Percentiles rank a stretch among this genome's conserved stretches.
Conservation (phyloP, 2,797 vertebrate species). For the Sebastes diaconus region DNA sequence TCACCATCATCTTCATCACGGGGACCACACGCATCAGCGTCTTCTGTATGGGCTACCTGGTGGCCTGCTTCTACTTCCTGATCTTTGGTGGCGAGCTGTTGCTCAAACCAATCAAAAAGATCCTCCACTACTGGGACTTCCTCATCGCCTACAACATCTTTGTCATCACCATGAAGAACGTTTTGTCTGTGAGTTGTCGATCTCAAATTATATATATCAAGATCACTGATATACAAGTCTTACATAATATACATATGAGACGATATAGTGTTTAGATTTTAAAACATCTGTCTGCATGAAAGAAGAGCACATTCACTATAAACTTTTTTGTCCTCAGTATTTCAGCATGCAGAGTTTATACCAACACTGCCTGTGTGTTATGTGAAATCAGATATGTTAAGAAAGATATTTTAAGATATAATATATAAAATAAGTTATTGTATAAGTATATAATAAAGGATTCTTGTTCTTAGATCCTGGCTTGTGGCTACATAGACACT, state of each 20-base stretch:
- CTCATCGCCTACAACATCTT: conserved; percentile 98
- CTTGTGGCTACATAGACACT: conserved; percentile 92
- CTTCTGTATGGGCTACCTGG: conserved; percentile 99
- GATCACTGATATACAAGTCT: background rate
- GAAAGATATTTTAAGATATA: background rate
- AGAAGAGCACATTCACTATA: background rate
- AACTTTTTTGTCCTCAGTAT: background rate
- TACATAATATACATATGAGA: background rate
- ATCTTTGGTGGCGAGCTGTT: conserved; percentile 95
- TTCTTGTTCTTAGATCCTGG: conserved; percentile 88
- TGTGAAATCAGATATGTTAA: background rate
- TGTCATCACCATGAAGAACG: conserved; percentile 98
- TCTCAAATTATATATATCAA: background rate
- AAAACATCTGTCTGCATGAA: background rate
- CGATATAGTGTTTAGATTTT: background rate
- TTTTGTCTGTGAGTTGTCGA: conserved; percentile 89
- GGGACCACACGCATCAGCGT: conserved; percentile 98
- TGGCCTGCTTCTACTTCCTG: conserved; percentile 99
- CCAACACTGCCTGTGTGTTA: background rate
- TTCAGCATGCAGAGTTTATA: background rate
- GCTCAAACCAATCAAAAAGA: conserved; percentile 96
- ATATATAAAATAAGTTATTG: background rate
- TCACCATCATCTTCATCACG: conserved; percentile 99
- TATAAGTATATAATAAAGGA: background rate
- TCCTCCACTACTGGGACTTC: conserved; percentile 97